phyloP scores from a whole-genome alignment of 2,797 vertebrate species.

The Garrulus glandarius region DNA sequence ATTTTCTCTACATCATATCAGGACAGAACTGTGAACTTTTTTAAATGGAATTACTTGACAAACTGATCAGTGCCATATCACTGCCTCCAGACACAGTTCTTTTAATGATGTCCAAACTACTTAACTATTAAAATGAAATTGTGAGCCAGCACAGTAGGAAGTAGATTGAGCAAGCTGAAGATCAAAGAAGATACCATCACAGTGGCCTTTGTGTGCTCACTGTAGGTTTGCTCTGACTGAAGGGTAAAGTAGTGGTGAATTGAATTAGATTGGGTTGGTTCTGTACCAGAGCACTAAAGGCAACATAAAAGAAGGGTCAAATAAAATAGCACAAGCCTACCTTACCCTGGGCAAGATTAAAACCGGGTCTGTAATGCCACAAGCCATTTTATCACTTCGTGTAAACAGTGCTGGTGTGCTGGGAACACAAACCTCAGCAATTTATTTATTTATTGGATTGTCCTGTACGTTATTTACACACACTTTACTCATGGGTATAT shows the following conservation, averaged over 20 bases:
- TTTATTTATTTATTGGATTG: neutral
- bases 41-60: constrained; percentile 62
- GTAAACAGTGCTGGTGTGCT: neutral
- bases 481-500: rapidly evolving
- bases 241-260: constrained; percentile 42
- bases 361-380: neutral
- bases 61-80: constrained; percentile 67
- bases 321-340: neutral
- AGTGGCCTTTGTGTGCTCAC: constrained; percentile 39
- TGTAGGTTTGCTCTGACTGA: constrained; percentile 55
- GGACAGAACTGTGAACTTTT: constrained; percentile 67
- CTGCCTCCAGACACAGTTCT: constrained; percentile 65
- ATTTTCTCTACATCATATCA: constrained; percentile 65
- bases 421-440: neutral
- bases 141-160: constrained; percentile 61
- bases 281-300: neutral
- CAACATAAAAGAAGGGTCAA: constrained; percentile 35
- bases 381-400: neutral
- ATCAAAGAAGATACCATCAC: constrained; percentile 64
- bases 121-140: constrained; percentile 73
- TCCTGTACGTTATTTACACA: rapidly evolving
- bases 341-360: neutral
- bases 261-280: constrained; percentile 44
- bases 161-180: constrained; percentile 57
- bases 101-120: constrained; percentile 73